A percentile compares a stretch with the other conserved stretches of the same genome.
Evolutionary conservation across 2,113 vertebrate genomes (phyloP).

Genomic region (Tetraodon nigroviridis): DNA sequence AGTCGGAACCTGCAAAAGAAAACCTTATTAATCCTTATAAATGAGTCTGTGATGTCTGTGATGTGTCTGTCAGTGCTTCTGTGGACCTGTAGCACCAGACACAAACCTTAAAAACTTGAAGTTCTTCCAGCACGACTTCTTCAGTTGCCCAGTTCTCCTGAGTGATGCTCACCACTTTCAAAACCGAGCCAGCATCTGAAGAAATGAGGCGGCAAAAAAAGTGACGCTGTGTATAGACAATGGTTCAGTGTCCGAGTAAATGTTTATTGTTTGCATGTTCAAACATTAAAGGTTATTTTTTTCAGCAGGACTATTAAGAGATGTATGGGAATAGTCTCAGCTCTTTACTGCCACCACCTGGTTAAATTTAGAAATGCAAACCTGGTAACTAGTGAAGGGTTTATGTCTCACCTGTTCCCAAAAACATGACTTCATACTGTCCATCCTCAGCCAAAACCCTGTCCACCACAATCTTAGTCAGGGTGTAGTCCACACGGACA

Average conservation of each 20-base stretch:
- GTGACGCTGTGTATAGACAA: neutral
- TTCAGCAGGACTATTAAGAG: neutral
- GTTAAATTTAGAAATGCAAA: neutral
- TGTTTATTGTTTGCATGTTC: neutral
- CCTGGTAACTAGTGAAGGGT: neutral
- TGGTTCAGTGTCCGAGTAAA: neutral
- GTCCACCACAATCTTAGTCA: constrained; percentile 93
- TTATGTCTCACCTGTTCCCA: constrained; percentile 84
- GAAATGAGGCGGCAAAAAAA: neutral
- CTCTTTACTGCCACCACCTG: constrained; percentile 56
- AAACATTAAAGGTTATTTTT: neutral
- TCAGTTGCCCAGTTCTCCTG: constrained; percentile 90
- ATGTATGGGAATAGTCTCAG: neutral
- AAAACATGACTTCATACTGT: constrained; percentile 94
- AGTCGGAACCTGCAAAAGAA: constrained; percentile 66
- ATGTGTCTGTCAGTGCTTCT: neutral
- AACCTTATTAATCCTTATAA: neutral
- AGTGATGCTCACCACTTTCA: constrained; percentile 93
- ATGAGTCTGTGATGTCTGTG: neutral
- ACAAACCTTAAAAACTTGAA: constrained; percentile 90
- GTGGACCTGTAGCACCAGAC: constrained; percentile 30
- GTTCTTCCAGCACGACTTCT: constrained; percentile 90
- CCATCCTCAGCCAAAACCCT: constrained; percentile 91
- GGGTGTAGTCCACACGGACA: constrained; percentile 85
- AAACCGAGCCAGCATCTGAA: constrained; percentile 84